These are phyloP conservation scores for Merops nubicus DNA, from an alignment of 2,113 vertebrate species.

Conservation along the genomic window DNA sequence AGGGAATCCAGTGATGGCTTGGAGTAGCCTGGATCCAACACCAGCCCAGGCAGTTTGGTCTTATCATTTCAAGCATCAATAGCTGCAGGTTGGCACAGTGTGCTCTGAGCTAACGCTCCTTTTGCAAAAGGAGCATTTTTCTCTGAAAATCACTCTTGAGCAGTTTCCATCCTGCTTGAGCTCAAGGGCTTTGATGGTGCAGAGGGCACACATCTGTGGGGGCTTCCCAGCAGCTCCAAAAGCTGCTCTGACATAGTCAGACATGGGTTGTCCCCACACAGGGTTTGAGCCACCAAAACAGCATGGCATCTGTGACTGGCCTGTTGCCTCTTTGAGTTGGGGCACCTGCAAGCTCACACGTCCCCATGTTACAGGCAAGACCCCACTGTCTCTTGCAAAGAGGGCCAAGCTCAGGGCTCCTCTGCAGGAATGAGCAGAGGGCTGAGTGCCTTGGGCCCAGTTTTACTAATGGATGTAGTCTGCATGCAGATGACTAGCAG, in stretches of 20 bases:
- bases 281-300: rapidly evolving
- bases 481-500: neutral
- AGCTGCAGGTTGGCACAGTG: neutral
- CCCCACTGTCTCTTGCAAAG: neutral
- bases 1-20: neutral
- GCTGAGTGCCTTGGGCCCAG: neutral
- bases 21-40: neutral
- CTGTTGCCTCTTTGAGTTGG: neutral
- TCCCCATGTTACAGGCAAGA: neutral
- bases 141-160: neutral
- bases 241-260: neutral
- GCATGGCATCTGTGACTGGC: neutral
- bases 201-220: rapidly evolving
- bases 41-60: neutral
- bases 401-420: neutral
- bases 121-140: neutral
- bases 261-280: rapidly evolving
- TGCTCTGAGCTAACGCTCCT: neutral
- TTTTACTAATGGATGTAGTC: neutral
- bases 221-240: neutral
- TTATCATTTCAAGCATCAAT: neutral
- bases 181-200: neutral
- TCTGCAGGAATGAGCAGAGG: neutral
- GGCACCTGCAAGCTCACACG: rapidly evolving
- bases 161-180: neutral